Conservation (phyloP, 2,113 vertebrate species). For the Verasper variegatus region DNA sequence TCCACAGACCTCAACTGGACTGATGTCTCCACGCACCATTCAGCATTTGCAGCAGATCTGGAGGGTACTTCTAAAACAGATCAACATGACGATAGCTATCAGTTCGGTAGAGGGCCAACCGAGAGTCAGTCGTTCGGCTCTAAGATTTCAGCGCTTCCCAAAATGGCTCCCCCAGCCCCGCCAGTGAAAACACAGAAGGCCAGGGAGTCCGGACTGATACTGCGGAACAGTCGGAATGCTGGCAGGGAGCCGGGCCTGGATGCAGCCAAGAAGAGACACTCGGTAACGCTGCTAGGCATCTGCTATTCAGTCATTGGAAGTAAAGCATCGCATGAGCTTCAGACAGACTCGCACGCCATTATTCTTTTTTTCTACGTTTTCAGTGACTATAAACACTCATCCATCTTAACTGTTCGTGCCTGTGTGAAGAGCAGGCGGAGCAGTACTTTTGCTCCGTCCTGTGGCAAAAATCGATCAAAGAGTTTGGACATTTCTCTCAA, state of each 20-base stretch:
- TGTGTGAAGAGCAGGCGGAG: conserved; percentile 68
- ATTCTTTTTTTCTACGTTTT: conserved; percentile 62
- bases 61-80: conserved; percentile 59
- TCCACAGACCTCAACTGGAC: conserved; percentile 74
- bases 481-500: conserved; percentile 47
- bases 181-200: conserved; percentile 85
- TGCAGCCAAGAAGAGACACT: conserved; percentile 78
- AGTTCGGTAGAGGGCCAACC: conserved; percentile 25
- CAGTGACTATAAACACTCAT: conserved; percentile 76
- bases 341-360: conserved; percentile 73
- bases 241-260: conserved; percentile 78
- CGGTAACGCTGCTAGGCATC: conserved; percentile 83
- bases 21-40: conserved; percentile 60
- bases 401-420: conserved; percentile 69
- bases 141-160: conserved; percentile 69
- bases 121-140: conserved; percentile 68
- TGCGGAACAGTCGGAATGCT: conserved; percentile 80
- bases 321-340: conserved; percentile 84
- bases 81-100: conserved; percentile 52
- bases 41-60: conserved; percentile 40
- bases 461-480: conserved; percentile 1
- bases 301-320: conserved; percentile 79
- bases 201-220: conserved; percentile 82
- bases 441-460: conserved; percentile 51
- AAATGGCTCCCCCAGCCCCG: conserved; percentile 80